Evolutionary conservation across 2,797 vertebrate species (phyloP), one percentile per base, ranked within the genome.

Genomic region (Schizothorax lantsangensis): DNA sequence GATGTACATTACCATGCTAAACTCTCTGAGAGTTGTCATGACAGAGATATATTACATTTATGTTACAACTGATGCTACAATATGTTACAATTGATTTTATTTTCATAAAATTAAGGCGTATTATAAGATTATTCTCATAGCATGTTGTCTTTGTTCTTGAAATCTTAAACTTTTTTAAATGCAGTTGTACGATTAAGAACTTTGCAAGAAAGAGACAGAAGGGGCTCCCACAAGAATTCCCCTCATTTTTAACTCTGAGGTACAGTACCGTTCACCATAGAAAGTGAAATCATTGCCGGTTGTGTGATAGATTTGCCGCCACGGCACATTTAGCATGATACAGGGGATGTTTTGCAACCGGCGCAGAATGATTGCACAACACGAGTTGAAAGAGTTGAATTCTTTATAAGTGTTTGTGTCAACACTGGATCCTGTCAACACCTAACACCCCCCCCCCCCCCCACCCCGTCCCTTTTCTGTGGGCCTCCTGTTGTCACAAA

Each of bases 401-500:
- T 79, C 85, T 69, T 85, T 66, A 84, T 83, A 72, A 86, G 75
- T 62, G 72, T 78, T 85, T 81, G 80, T 86, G 83, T 89, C 88
- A 87, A 90, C 87, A 87, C 84, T 79, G 68, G 45, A 86, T 88
- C 43, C 81, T 86, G 85, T 84, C 89, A 85, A 83, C 30, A 59
- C 78, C 49, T 47, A 64, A 69, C 43, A 3, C 26, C 68, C 23
- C 19, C 71, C 21, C 30, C 30, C 30, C 5, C 26, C 68, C 3
- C 26, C 68, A n/a, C 23, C 19, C 71, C n/a, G 81, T 77, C 71
- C 81, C 75, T 73, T 84, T 83, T 77, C 71, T 88, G 82, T 57
- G 57, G 84, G 71, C 23, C 89, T 86, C 85, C 79, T 62, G 68
- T 84, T 87, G 89, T 88, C 88, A 89, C 81, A 85, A 90, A 89